Conservation (phyloP, 2,113 vertebrate genomes). For the Engraulis encrasicolus region DNA sequence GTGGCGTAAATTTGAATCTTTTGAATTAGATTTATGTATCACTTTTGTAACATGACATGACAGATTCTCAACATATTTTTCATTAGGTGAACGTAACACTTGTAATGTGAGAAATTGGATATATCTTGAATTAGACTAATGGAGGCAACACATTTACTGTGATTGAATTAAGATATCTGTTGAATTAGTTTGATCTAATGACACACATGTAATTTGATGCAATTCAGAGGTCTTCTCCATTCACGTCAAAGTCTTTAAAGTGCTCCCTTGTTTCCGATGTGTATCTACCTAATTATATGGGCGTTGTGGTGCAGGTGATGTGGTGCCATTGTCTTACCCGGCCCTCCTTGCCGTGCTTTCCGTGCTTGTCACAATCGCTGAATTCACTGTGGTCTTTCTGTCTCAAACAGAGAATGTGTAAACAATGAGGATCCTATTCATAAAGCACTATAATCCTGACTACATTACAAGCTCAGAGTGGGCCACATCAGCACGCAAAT, state of each 20-base stretch:
- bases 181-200: not conserved
- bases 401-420: slow-evolving; percentile 22
- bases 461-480: not conserved
- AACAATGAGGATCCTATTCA: slow-evolving; percentile 4
- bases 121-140: too few species aligned
- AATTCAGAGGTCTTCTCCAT: not conserved
- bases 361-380: slow-evolving; percentile 80
- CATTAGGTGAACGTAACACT: too few species aligned
- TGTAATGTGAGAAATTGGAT: too few species aligned
- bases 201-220: not conserved
- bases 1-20: too few species aligned
- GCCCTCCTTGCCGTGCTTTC: slow-evolving; percentile 74
- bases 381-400: slow-evolving; percentile 90
- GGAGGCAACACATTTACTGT: too few species aligned
- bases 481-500: not conserved
- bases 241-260: not conserved
- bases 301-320: not conserved
- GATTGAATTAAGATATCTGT: too few species aligned
- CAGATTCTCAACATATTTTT: too few species aligned
- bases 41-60: too few species aligned
- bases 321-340: slow-evolving; percentile 73
- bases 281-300: not conserved
- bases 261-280: not conserved
- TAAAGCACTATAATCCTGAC: not conserved
- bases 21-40: too few species aligned